Conservation (phyloP, 2,113 vertebrate genomes). For the Austrofundulus limnaeus region DNA sequence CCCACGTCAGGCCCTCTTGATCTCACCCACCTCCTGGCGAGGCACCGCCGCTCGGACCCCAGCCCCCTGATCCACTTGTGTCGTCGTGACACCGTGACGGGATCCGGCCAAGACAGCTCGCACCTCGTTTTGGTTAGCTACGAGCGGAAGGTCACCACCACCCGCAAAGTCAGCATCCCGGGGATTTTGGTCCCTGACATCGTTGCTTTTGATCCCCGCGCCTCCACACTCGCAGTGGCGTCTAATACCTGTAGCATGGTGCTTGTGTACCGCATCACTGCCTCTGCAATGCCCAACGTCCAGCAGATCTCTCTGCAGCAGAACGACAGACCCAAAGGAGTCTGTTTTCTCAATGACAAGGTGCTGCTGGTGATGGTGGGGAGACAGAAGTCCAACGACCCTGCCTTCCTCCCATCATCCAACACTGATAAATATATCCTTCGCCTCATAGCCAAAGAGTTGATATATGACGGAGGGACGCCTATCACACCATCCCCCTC, state of each 20-base stretch:
- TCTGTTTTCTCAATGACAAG: constrained; percentile 89
- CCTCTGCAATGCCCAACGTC: constrained; percentile 84
- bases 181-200: constrained; percentile 95
- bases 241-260: constrained; percentile 90
- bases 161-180: constrained; percentile 88
- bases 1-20: constrained; percentile 81
- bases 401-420: constrained; percentile 89
- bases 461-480: constrained; percentile 74
- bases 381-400: constrained; percentile 85
- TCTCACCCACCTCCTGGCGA: constrained; percentile 85
- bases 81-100: constrained; percentile 83
- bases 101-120: constrained; percentile 89
- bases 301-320: constrained; percentile 90
- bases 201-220: constrained; percentile 84
- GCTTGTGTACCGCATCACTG: constrained; percentile 86
- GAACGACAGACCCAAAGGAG: constrained; percentile 90
- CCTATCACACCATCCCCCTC: constrained; percentile 35
- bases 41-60: constrained; percentile 78
- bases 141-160: constrained; percentile 85
- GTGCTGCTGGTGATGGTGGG: constrained; percentile 90
- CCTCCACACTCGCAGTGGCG: constrained; percentile 86
- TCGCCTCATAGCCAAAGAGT: constrained; percentile 81
- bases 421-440: constrained; percentile 89
- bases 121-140: constrained; percentile 91
- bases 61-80: constrained; percentile 85